Percentiles rank a stretch among this genome's conserved stretches.
phyloP scores from a whole-genome alignment of 2,888 invertebrate species.

The Rhagium mordax region DNA sequence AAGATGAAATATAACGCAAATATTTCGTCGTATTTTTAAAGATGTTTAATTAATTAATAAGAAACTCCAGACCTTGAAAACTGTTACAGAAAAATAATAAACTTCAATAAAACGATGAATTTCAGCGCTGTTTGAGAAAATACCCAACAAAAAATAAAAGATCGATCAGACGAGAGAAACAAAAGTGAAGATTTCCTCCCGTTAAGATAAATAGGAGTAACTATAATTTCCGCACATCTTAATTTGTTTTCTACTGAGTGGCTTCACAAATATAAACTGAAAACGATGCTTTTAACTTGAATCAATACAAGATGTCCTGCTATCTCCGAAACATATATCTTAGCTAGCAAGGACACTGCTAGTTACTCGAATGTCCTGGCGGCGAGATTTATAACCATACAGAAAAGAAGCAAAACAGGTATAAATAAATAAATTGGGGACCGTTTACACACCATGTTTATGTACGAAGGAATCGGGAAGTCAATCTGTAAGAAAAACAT shows the following conservation, averaged over 20 bases:
- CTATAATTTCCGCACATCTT: conserved; percentile 44
- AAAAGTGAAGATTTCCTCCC: neutral
- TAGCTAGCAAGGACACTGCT: conserved; percentile 65
- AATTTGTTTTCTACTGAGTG: conserved; percentile 40
- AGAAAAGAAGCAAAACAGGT: conserved; percentile 64
- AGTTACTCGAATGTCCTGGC: conserved; percentile 64
- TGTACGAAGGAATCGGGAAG: conserved; percentile 50
- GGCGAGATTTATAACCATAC: conserved; percentile 61
- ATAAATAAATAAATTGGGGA: conserved; percentile 60
- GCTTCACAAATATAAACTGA: conserved; percentile 57
- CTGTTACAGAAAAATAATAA: no score
- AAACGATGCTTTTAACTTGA: conserved; percentile 67
- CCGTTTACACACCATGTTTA: conserved; percentile 52
- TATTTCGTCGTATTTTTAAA: no score
- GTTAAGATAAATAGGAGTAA: neutral
- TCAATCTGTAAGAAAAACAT: conserved; percentile 48
- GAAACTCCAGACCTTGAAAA: no score
- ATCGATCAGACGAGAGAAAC: neutral
- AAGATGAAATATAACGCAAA: no score
- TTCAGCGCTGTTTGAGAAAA: neutral
- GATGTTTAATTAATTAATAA: no score
- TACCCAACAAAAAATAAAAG: neutral
- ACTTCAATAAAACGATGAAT: no score
- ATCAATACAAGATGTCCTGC: conserved; percentile 68
- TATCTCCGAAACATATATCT: conserved; percentile 68